Conservation (phyloP, 2,797 vertebrate species). For the Myotis findleyi region DNA sequence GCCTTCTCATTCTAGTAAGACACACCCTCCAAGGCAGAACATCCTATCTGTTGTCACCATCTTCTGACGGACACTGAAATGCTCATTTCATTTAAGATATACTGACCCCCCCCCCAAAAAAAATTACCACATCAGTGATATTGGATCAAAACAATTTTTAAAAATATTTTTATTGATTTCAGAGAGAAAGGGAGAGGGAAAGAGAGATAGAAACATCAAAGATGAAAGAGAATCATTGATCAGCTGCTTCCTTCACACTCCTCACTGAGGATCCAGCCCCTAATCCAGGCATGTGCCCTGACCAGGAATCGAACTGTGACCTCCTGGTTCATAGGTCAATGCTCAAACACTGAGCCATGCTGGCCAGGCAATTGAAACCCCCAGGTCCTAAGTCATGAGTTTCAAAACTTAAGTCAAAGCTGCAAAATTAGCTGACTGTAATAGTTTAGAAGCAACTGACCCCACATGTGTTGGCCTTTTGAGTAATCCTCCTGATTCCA, state of each 20-base stretch:
- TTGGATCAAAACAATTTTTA: background rate
- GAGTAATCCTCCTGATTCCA: background rate
- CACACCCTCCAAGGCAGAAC: background rate
- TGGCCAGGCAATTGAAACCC: background rate
- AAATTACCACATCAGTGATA: background rate
- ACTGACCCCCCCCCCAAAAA: background rate
- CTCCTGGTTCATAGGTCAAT: no score
- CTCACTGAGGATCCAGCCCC: no score
- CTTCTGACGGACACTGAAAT: background rate
- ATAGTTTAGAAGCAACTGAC: background rate
- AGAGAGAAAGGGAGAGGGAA: no score
- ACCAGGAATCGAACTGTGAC: no score
- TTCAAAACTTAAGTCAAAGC: conserved; percentile 2
- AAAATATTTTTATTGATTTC: no score
- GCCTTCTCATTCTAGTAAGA: background rate
- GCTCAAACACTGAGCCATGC: no score
- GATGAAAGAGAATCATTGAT: no score
- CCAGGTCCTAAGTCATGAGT: background rate
- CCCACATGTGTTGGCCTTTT: background rate
- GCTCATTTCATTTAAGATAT: background rate
- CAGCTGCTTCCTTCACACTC: no score
- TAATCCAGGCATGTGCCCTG: no score
- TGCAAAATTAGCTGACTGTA: background rate
- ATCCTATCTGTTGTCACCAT: background rate
- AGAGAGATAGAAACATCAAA: no score